Conservation (phyloP, 2,888 invertebrate genomes). For the Pheosia gnoma region DNA sequence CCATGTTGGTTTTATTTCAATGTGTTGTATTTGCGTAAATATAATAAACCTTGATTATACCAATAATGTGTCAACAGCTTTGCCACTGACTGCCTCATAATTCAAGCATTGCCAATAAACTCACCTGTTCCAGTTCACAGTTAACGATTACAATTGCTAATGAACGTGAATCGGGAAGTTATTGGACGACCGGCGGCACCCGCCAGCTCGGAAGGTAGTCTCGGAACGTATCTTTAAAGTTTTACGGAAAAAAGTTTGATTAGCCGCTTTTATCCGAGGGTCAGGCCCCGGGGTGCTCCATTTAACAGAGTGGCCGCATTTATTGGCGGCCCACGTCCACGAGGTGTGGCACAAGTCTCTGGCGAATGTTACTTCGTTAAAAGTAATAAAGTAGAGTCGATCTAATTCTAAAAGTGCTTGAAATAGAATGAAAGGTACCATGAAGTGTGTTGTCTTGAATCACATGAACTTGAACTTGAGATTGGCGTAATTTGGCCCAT, state of each 20-base stretch:
- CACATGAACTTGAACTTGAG: too few relatives aligned
- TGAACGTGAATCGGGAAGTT: conserved; percentile 10
- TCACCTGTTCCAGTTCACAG: background rate
- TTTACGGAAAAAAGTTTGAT: conserved; percentile 68
- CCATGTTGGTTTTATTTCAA: too few relatives aligned
- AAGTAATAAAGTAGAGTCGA: too few relatives aligned
- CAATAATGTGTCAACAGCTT: too few relatives aligned
- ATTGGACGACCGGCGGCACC: conserved; percentile 10
- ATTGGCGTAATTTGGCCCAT: too few relatives aligned
- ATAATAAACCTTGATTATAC: too few relatives aligned
- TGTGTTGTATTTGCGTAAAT: too few relatives aligned
- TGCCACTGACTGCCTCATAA: too few relatives aligned
- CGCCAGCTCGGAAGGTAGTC: conserved; percentile 23
- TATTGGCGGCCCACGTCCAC: conserved; percentile 66
- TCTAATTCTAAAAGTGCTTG: too few relatives aligned
- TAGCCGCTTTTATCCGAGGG: conserved; percentile 62
- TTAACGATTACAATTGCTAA: conserved; percentile 19
- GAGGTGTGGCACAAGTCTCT: conserved; percentile 10
- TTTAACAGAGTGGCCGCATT: conserved; percentile 71
- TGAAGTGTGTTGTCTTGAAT: too few relatives aligned
- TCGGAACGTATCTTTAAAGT: conserved; percentile 54
- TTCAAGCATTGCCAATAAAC: background rate
- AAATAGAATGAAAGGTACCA: too few relatives aligned
- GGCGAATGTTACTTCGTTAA: too few relatives aligned
- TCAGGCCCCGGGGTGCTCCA: conserved; percentile 54